Conservation (phyloP, 2,797 vertebrate genomes). For the Sphenodon punctatus region DNA sequence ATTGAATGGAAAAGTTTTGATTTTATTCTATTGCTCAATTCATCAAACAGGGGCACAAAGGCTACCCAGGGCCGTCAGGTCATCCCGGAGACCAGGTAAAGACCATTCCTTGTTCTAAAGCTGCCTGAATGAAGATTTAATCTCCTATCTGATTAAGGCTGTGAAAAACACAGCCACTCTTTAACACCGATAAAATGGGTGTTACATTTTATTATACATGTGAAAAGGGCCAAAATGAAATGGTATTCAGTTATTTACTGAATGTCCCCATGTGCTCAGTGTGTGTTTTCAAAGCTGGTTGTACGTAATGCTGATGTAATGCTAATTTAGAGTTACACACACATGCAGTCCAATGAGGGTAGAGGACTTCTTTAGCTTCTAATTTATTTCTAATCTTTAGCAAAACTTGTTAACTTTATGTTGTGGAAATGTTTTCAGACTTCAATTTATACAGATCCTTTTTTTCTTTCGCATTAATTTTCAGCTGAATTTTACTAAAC, state of each 20-base stretch:
- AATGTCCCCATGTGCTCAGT: neutral
- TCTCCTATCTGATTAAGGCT: neutral
- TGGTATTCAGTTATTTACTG: neutral
- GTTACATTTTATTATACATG: too few relatives aligned
- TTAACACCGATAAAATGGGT: too few relatives aligned
- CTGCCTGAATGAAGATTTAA: too few relatives aligned
- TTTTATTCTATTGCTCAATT: neutral
- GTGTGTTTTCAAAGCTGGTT: neutral
- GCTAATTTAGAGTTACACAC: neutral
- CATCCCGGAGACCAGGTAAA: conserved; percentile 94
- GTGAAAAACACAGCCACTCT: too few relatives aligned
- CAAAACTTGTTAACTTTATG: accelerated
- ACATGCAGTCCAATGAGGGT: accelerated
- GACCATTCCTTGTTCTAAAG: too few relatives aligned
- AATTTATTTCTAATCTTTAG: conserved; percentile 17
- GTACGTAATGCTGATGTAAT: accelerated
- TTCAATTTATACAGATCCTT: neutral
- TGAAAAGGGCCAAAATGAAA: too few relatives aligned
- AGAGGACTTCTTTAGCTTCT: neutral
- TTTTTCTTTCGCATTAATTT: conserved; percentile 16
- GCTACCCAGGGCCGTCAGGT: conserved; percentile 88
- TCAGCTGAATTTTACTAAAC: conserved; percentile 30
- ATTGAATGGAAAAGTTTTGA: neutral
- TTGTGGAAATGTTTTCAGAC: conserved; percentile 8
- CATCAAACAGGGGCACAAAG: conserved; percentile 83